Percentiles rank a stretch among this genome's conserved stretches.
Evolutionary conservation across 2,888 invertebrate species (phyloP).

Genomic region (Drosophila yooni): DNA sequence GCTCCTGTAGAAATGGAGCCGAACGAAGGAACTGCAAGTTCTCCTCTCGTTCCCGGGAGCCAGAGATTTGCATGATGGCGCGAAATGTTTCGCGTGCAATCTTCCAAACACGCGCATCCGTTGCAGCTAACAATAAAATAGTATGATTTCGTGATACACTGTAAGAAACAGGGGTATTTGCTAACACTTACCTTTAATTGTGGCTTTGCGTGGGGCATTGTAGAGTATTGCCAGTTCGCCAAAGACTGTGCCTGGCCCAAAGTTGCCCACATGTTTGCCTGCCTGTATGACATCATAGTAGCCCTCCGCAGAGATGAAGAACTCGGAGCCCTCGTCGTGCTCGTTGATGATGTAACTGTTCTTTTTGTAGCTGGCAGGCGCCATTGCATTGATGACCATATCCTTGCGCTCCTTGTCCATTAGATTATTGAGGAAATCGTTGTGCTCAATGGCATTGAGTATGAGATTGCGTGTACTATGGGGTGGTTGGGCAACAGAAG

Average conservation of each 20-base stretch:
- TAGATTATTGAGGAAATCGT: conserved; percentile 92
- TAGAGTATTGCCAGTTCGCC: conserved; percentile 97
- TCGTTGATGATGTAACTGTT: conserved; percentile 91
- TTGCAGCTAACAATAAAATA: conserved; percentile 87
- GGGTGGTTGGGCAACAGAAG: not conserved
- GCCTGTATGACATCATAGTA: conserved; percentile 94
- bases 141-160: not conserved
- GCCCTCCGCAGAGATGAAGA: conserved; percentile 94
- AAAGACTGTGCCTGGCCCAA: conserved; percentile 93
- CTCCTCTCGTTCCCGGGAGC: conserved; percentile 93
- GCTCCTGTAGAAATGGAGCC: conserved; percentile 91
- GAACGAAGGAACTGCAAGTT: conserved; percentile 93
- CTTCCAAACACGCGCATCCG: conserved; percentile 94
- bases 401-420: conserved; percentile 90
- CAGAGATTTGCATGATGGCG: conserved; percentile 94
- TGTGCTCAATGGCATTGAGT: conserved; percentile 90
- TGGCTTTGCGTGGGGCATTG: conserved; percentile 95
- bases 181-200: conserved; percentile 89
- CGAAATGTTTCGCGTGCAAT: conserved; percentile 94
- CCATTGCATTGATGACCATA: conserved; percentile 94
- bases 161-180: not conserved
- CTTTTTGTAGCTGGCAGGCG: conserved; percentile 88
- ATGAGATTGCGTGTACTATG: conserved; percentile 88
- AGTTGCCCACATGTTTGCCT: conserved; percentile 90
- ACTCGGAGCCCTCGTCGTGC: conserved; percentile 93